Evolutionary conservation across 2,888 invertebrate species (phyloP), one percentile per base, ranked within the genome.

Genomic region (Neoitamus cyanurus): DNA sequence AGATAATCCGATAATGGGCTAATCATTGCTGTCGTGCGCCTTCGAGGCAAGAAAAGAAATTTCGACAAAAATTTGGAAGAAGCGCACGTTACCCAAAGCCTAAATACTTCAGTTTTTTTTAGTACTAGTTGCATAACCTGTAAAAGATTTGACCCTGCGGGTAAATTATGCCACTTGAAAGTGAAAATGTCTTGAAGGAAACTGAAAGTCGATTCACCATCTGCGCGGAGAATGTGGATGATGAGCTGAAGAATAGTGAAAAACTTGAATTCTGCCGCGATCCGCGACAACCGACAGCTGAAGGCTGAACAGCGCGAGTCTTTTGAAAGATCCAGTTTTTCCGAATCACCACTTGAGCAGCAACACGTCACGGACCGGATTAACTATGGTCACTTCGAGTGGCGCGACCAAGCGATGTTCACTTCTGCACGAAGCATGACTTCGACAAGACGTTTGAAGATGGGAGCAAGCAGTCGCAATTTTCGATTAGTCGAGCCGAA

Each of bases 161-260:
- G 31, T 80, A 80, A 80, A 48, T 80, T 48, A 80, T 80, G 31
- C 78, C 34, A 58, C 58, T 30, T 31, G 78, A 80, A 31, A 80
- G 78, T 80, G 78, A 80, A 80, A 80, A 80, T 31, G 30, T 31
- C 58, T 80, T 58, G 78, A 58, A 58, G 58, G 42, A 80, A 80
- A 80, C 31, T 31, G 78, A 80, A 80, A 80, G 78, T 80, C 58
- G 31, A 5, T 15, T 80, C 31, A n/a, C 31, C 58, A 78, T 58
- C 78, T 78, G 78, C 78, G 15, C 11, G 78, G 78, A 58, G 78
- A 80, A 58, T 80, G 48, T 58, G 37, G 58, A 15, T 34, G 48
- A 58, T 58, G 15, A 20, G 31, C 31, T 20, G 34, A 58, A 31
- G 31, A 80, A 80, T 58, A 34, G 34, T 58, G 58, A 58, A 58